These are phyloP conservation scores for Choreutis nemorana DNA, from an alignment of 2,888 invertebrate species.

Conservation along the genomic window DNA sequence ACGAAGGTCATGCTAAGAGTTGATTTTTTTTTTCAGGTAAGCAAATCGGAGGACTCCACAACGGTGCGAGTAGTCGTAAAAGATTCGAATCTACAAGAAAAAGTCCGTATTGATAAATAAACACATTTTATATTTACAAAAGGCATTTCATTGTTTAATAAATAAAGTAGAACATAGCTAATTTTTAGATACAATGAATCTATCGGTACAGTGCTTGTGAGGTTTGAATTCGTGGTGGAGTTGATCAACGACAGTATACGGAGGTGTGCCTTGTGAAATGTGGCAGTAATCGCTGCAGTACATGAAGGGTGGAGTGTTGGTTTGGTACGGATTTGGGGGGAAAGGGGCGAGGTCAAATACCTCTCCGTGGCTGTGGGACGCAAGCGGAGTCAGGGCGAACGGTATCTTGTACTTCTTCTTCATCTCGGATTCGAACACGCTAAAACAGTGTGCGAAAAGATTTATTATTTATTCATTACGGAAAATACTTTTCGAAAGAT, in stretches of 20 bases:
- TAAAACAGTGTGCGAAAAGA: no score
- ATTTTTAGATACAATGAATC: constrained; percentile 36
- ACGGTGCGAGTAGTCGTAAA: neutral
- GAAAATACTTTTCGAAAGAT: no score
- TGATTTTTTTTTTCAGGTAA: neutral
- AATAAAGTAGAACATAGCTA: constrained; percentile 7
- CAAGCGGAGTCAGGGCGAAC: constrained; percentile 29
- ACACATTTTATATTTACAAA: no score
- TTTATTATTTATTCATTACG: no score
- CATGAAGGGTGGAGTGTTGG: constrained; percentile 54
- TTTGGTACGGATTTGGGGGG: constrained; percentile 51
- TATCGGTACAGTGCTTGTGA: constrained; percentile 25
- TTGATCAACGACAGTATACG: constrained; percentile 43
- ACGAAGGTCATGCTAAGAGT: neutral
- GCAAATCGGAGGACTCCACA: neutral
- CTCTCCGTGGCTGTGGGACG: constrained; percentile 44
- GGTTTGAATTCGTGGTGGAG: constrained; percentile 22
- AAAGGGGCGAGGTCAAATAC: constrained; percentile 39
- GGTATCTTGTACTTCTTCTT: constrained; percentile 42
- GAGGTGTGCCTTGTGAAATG: constrained; percentile 42
- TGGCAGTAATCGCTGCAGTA: constrained; percentile 59
- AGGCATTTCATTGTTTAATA: neutral
- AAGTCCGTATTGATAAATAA: no score
- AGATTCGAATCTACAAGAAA: no score
- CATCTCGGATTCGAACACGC: constrained; percentile 46